Percentiles rank a stretch among this genome's conserved stretches.
Evolutionary conservation across 2,113 vertebrate species (phyloP).

Genomic region (Alces alces): DNA sequence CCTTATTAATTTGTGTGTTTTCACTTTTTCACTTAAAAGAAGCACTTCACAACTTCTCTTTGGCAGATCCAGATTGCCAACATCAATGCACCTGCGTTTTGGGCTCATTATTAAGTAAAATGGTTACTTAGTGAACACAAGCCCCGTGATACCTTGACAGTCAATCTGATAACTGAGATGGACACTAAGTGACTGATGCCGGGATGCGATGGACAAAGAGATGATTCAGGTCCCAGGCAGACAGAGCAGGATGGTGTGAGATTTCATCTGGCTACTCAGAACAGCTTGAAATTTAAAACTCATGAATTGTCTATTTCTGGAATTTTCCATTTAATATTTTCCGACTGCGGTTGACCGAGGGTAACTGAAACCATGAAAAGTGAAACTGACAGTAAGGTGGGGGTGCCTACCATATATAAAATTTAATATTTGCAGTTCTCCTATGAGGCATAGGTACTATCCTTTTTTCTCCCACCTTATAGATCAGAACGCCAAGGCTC

Average conservation of each 20-base stretch:
- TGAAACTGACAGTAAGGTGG: not conserved
- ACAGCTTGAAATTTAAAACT: not conserved
- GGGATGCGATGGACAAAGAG: not conserved
- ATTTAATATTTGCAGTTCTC: not conserved
- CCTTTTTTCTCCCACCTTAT: not conserved
- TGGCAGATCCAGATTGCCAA: not conserved
- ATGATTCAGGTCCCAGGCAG: not conserved
- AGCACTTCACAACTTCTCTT: not conserved
- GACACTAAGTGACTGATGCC: accelerated
- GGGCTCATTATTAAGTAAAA: not conserved
- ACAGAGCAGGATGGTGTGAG: not conserved
- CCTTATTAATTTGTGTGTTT: not conserved
- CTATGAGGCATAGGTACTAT: not conserved
- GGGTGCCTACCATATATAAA: too few relatives aligned
- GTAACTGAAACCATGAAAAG: not conserved
- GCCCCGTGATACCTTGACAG: not conserved
- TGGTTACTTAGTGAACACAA: not conserved
- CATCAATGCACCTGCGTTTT: accelerated
- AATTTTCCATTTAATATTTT: not conserved
- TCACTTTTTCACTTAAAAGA: not conserved
- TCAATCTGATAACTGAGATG: not conserved
- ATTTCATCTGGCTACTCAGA: not conserved
- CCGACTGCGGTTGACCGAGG: not conserved
- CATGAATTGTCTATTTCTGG: not conserved
- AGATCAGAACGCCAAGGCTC: not conserved